Base-by-base conservation (phyloP, 2,888 invertebrate genomes). In the Chydorus sphaericus region DNA sequence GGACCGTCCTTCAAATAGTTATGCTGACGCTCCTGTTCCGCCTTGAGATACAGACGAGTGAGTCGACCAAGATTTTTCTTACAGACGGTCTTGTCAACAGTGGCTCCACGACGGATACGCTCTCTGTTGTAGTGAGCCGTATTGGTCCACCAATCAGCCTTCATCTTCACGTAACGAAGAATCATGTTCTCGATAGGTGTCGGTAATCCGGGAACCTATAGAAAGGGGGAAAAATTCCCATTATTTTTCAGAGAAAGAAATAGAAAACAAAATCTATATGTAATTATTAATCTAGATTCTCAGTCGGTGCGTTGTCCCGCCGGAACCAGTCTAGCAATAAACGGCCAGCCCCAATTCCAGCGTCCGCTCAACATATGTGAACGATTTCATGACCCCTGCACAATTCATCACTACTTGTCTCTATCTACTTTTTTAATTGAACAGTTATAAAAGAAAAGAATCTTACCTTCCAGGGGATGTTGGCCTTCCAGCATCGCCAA, bases 131-230 rank as follows among this genome's bases (percentile, higher is more conserved):
- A 99, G 70, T 99, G 98, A 1, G 98, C 97, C 0, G 98, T 98
- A 71, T 98, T 99, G 0, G 98, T 99, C 98, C 98, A 99, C 98
- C 98, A 99, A 71, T 99, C 98, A 0, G 98, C 98, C 70, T 99
- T 99, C 85, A 98, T 97, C 72, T 98, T 98, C 11, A 99, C 98
- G 71, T 97, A 99, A 33, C 98, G 82, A 58, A 99, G 78, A 64
- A 99, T 98, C 98, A 99, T 99, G 73, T 98, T 99, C 74, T 99
- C 98, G 61, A 99, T 97, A 0, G 98, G 98, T 30, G 93, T 97
- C 0, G 98, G 98, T 5, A 99, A 74, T 4, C 97, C 98, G 2
- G 98, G 98, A 2, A 97, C 90, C 83, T 82, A 53, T n/a, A 60
- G 57, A n/a, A 50, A 7, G 11, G 30, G 26, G 57, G 20, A 54